Conservation (phyloP, 1,140 invertebrate genomes). For the Penaeus vannamei region DNA sequence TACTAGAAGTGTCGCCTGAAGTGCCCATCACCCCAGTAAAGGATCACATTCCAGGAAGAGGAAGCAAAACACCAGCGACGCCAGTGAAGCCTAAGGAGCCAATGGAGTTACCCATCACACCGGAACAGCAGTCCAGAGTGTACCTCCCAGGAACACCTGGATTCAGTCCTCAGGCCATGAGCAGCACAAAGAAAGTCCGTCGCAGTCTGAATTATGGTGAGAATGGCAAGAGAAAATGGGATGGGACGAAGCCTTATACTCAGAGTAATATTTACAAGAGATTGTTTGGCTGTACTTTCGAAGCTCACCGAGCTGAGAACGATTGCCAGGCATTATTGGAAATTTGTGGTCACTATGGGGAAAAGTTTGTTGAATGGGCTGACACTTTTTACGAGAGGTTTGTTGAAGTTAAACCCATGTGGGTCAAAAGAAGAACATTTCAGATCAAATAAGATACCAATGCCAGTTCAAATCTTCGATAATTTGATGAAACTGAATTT, state of each 20-base stretch:
- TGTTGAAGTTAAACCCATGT: conserved; percentile 48
- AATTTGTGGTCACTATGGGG: conserved; percentile 58
- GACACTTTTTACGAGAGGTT: conserved; percentile 42
- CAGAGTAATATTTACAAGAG: conserved; percentile 47
- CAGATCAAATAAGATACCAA: neutral
- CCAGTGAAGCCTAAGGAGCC: conserved; percentile 23
- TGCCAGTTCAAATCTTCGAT: too few relatives aligned
- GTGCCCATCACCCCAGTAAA: conserved; percentile 45
- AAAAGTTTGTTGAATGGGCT: conserved; percentile 57
- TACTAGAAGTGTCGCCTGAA: conserved; percentile 26
- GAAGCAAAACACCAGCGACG: conserved; percentile 8
- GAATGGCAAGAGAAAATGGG: conserved; percentile 24
- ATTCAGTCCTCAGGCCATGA: neutral
- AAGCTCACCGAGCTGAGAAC: conserved; percentile 44
- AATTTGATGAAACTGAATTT: too few relatives aligned
- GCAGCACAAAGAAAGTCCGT: conserved; percentile 28
- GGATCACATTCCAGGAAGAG: neutral
- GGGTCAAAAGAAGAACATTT: conserved; percentile 51
- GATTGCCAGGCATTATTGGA: conserved; percentile 44
- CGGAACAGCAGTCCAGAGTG: neutral
- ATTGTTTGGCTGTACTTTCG: conserved; percentile 39
- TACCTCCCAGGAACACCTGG: conserved; percentile 15
- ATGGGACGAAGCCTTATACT: conserved; percentile 28
- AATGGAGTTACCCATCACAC: conserved; percentile 18
- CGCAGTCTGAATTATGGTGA: conserved; percentile 29